Base-by-base conservation (phyloP, 2,113 vertebrate species). In the Turnix velox region DNA sequence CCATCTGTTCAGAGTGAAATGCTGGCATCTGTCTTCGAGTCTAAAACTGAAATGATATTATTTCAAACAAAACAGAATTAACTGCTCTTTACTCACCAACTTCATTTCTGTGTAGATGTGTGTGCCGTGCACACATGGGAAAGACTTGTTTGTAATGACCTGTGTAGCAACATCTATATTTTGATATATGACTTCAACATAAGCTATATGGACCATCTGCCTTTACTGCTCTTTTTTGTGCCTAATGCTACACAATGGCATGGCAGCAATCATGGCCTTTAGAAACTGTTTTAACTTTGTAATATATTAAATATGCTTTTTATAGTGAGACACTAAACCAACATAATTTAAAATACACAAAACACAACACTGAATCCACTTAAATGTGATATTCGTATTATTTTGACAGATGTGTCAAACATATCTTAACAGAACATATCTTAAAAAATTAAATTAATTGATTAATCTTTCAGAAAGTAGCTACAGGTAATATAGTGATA, bases 1-100 rank as follows among this genome's bases (percentile, higher is more conserved):
- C 98, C 98, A 98, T 98, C 98, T 98, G 98, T 99, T 98, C 98
- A 90, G 96, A 98, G 96, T 18, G 95, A 97, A 97, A 98, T 98
- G 97, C 98, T 98, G 98, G 98, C 98, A 98, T 98, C 98, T 99
- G 98, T 98, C 97, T 98, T 97, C 7, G 72, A 97, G 84, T 95
- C 97, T 97, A 97, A 97, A 98, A 97, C 97, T 98, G 97, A 98
- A 98, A 98, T 98, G 98, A 98, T 98, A 98, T 98, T 96, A 98
- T 98, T 98, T 97, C 97, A 97, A 98, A 98, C 97, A 97, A 98
- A 98, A 97, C 97, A 98, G 96, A 98, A 98, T 98, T 98, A 98
- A 98, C 97, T 92, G 96, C 97, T 96, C 95, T 97, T 97, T 96
- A 93, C 97, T 97, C 96, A 96, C 94, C 95, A 95, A 73, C 94